A percentile compares a stretch with the other conserved stretches of the same genome.
Evolutionary conservation across 2,113 vertebrate species (phyloP).

Genomic region (Gambusia affinis): DNA sequence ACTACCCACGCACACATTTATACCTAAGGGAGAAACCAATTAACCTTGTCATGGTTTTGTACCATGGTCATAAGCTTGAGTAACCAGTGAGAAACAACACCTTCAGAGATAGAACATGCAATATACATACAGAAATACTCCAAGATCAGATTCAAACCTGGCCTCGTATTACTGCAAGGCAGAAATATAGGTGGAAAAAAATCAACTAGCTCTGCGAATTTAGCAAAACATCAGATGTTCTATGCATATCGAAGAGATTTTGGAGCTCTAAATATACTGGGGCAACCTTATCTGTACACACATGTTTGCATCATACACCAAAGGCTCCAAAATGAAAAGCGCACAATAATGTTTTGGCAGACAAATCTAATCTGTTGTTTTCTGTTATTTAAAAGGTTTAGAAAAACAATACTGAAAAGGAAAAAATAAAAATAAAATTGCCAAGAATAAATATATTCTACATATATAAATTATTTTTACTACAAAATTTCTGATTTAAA

Average conservation of each 20-base stretch:
- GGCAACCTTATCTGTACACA: neutral
- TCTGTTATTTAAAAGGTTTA: neutral
- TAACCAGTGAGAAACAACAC: neutral
- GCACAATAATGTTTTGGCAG: neutral
- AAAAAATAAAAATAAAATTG: neutral
- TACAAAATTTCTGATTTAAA: neutral
- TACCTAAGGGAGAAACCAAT: neutral
- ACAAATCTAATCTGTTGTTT: neutral
- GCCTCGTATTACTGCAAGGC: neutral
- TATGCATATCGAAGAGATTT: too few relatives aligned
- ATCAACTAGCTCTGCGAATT: neutral
- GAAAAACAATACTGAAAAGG: neutral
- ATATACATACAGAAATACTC: neutral
- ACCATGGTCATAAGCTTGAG: neutral
- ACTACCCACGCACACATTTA: neutral
- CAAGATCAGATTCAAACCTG: neutral
- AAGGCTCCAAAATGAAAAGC: neutral
- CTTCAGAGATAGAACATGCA: neutral
- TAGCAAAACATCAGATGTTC: neutral
- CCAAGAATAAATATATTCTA: constrained; percentile 3
- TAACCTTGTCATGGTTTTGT: neutral
- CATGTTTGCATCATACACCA: neutral
- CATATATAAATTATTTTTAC: neutral
- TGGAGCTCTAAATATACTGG: too few relatives aligned
- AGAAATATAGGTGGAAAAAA: neutral